Percentiles rank a stretch among this genome's conserved stretches.
Evolutionary conservation across 2,113 vertebrate species (phyloP).

Genomic region (Oophaga pumilio): DNA sequence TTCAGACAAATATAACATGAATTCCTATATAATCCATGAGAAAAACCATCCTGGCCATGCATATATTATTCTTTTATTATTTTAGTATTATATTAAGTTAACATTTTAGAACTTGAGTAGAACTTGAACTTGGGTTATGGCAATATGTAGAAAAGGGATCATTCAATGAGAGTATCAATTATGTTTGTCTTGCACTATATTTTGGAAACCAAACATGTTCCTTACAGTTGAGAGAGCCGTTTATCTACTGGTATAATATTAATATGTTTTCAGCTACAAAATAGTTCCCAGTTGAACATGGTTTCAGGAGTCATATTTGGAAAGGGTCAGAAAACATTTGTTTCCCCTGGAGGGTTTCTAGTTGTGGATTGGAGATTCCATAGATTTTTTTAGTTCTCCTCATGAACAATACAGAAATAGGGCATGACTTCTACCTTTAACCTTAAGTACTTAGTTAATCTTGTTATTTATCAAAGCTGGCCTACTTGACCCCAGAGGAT

Average conservation of each 20-base stretch:
- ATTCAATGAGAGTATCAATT: background rate
- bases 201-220: background rate
- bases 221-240: background rate
- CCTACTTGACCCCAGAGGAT: constrained; percentile 49
- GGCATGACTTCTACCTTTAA: constrained; percentile 58
- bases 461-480: constrained; percentile 59
- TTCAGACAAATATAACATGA: background rate
- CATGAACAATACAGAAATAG: constrained; percentile 52
- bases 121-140: background rate
- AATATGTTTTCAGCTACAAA: background rate
- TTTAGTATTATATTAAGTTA: background rate
- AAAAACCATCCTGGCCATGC: background rate
- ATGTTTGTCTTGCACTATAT: background rate
- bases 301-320: constrained; percentile 22
- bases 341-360: constrained; percentile 50
- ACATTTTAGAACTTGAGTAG: background rate
- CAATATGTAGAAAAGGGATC: background rate
- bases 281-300: background rate
- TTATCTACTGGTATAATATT: background rate
- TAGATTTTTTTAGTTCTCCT: constrained; percentile 56
- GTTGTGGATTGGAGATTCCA: constrained; percentile 49
- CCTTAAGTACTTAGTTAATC: constrained; percentile 56
- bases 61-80: background rate
- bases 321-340: constrained; percentile 54
- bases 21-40: background rate